phyloP scores from a whole-genome alignment of 2,888 invertebrate species.

The Siphlonurus alternatus region DNA sequence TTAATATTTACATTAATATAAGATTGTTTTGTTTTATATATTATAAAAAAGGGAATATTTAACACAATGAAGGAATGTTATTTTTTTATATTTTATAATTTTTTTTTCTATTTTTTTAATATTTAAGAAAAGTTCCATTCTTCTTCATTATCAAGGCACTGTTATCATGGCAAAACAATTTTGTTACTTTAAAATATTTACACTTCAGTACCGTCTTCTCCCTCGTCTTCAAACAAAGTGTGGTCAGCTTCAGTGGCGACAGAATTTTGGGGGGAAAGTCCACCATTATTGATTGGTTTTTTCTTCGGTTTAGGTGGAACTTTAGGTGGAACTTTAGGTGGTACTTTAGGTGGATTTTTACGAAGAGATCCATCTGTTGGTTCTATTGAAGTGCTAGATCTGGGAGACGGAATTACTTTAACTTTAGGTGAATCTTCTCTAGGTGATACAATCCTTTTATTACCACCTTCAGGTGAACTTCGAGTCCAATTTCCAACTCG shows the following conservation, averaged over 20 bases:
- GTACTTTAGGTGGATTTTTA: constrained; percentile 73
- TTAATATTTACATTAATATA: not conserved
- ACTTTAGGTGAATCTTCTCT: constrained; percentile 28
- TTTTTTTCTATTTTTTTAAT: not conserved
- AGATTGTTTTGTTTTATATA: no score
- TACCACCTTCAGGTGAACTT: constrained; percentile 29
- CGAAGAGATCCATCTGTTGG: constrained; percentile 28
- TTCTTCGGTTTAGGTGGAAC: constrained; percentile 75
- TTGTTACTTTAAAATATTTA: constrained; percentile 5
- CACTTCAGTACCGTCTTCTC: constrained; percentile 73
- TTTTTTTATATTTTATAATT: no score
- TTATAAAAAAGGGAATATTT: not conserved
- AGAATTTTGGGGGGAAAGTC: no score
- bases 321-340: constrained; percentile 62
- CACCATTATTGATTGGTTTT: constrained; percentile 25
- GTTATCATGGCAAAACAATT: not conserved
- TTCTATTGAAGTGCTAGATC: constrained; percentile 32
- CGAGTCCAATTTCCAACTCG: constrained; percentile 21
- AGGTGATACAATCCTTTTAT: constrained; percentile 32
- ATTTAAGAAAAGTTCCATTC: not conserved
- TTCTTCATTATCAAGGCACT: not conserved
- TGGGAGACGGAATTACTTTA: constrained; percentile 26
- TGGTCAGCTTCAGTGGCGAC: no score
- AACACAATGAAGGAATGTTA: not conserved
- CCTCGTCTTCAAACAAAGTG: constrained; percentile 77